phyloP scores from a whole-genome alignment of 2,888 invertebrate genomes.

The Halictus quadricinctus region DNA sequence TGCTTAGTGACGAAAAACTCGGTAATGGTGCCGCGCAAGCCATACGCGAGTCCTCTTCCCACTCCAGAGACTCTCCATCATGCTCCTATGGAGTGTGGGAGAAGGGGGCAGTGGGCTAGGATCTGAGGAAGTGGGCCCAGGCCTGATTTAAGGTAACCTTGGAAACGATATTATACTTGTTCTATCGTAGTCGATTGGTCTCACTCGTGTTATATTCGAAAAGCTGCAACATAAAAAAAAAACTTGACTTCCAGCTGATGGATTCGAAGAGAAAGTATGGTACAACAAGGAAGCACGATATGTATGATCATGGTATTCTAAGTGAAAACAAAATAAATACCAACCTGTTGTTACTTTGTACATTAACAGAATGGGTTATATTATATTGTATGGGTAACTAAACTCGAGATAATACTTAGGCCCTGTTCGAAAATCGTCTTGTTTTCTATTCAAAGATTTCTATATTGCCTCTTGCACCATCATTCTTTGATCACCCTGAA shows the following conservation, averaged over 20 bases:
- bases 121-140: too few relatives aligned
- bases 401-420: background rate
- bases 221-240: background rate
- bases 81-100: too few relatives aligned
- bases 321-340: background rate
- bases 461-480: conserved; percentile 50
- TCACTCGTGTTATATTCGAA: background rate
- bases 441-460: conserved; percentile 41
- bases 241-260: background rate
- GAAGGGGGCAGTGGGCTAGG: too few relatives aligned
- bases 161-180: background rate
- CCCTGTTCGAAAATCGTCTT: conserved; percentile 36
- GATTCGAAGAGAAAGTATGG: background rate
- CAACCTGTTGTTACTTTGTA: too few relatives aligned
- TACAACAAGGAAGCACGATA: background rate
- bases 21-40: background rate
- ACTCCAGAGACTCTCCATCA: too few relatives aligned
- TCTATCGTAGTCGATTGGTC: background rate
- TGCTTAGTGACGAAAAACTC: background rate
- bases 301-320: too few relatives aligned
- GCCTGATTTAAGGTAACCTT: background rate
- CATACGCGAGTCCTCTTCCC: too few relatives aligned
- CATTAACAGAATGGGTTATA: too few relatives aligned
- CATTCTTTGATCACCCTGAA: conserved; percentile 56
- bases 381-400: background rate